phyloP scores from a whole-genome alignment of 2,888 invertebrate genomes.

The Halictus quadricinctus region DNA sequence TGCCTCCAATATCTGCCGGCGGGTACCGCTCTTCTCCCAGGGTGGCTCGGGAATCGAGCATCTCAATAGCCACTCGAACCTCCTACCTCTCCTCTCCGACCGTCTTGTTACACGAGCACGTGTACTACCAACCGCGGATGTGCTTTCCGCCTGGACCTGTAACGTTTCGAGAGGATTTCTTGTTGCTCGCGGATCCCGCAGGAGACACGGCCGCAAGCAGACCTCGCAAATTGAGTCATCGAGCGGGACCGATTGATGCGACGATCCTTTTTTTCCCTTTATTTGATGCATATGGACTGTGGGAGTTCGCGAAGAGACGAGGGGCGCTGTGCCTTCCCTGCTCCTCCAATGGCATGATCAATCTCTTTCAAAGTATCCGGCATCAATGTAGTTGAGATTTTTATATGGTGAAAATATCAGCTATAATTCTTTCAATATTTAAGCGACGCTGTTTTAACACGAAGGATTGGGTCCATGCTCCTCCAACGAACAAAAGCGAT shows the following conservation, averaged over 20 bases:
- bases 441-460: too few species aligned
- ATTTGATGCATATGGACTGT: neutral
- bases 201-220: neutral
- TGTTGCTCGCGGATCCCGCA: neutral
- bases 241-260: conserved; percentile 8
- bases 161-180: conserved; percentile 39
- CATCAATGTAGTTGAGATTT: neutral
- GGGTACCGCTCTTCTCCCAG: conserved; percentile 71
- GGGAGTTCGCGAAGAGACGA: neutral
- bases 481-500: neutral
- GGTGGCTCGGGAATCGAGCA: conserved; percentile 75
- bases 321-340: neutral
- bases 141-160: conserved; percentile 39
- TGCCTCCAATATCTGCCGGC: conserved; percentile 81
- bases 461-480: too few species aligned
- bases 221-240: conserved; percentile 5
- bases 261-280: neutral
- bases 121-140: conserved; percentile 47
- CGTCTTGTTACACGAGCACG: conserved; percentile 70
- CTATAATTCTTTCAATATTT: neutral
- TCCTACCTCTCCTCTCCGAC: conserved; percentile 41
- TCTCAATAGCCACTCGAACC: conserved; percentile 79
- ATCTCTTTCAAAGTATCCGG: neutral
- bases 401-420: neutral
- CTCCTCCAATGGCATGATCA: neutral